Percentiles rank a stretch among this genome's conserved stretches.
Conservation (phyloP, 2,113 vertebrate genomes). For the Gulo gulo region DNA sequence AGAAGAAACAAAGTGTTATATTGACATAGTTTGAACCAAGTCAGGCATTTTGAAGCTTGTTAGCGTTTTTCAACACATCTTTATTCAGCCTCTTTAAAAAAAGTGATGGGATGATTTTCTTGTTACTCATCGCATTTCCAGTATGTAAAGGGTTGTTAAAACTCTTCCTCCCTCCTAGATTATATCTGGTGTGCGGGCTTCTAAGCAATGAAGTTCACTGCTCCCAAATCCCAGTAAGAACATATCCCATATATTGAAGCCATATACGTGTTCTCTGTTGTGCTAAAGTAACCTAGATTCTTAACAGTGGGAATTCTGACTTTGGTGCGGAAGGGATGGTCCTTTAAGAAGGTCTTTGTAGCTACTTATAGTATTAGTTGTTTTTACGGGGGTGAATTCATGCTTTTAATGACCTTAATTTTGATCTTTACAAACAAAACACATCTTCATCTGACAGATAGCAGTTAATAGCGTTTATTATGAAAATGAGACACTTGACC, state of each 20-base stretch:
- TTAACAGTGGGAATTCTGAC: conserved; percentile 50
- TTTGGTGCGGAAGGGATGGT: conserved; percentile 31
- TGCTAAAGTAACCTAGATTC: neutral
- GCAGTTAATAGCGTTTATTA: neutral
- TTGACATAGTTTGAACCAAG: neutral
- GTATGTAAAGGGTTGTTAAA: neutral
- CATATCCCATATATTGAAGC: neutral
- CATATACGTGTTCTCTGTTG: neutral
- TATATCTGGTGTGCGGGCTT: neutral
- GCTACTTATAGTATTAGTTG: neutral
- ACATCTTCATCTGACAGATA: conserved; percentile 69
- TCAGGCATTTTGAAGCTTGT: neutral
- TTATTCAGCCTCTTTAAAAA: neutral
- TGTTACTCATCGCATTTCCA: neutral
- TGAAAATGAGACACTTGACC: neutral
- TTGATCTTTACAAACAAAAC: conserved; percentile 67
- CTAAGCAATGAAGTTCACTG: neutral
- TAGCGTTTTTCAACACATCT: neutral
- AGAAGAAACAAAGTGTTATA: conserved; percentile 2
- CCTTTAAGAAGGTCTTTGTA: conserved; percentile 53
- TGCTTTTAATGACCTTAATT: conserved; percentile 63
- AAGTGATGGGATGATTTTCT: neutral
- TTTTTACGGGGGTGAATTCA: neutral
- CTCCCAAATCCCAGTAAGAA: neutral
- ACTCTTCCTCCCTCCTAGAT: conserved; percentile 4